A percentile compares a stretch with the other conserved stretches of the same genome.
Evolutionary conservation across 2,888 invertebrate species (phyloP).

Genomic region (Lapara coniferarum): DNA sequence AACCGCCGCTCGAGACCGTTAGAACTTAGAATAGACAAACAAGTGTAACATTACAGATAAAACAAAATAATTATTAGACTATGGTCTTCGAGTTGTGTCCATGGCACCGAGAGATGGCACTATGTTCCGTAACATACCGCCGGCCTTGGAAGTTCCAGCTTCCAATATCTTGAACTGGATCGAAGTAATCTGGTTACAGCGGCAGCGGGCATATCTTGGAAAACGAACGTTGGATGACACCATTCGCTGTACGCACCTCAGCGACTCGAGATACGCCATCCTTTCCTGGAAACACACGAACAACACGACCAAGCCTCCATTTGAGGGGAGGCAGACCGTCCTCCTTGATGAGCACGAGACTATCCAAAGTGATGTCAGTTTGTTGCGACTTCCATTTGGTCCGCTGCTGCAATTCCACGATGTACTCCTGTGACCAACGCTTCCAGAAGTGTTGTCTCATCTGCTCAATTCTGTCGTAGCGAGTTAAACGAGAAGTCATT

Average conservation of each 20-base stretch:
- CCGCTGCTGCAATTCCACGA: constrained; percentile 27
- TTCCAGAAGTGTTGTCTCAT: constrained; percentile 31
- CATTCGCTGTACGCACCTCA: not conserved
- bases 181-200: not conserved
- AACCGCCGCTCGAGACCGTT: no score
- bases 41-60: no score
- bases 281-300: constrained; percentile 7
- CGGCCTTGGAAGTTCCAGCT: constrained; percentile 62
- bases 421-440: constrained; percentile 28
- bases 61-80: no score
- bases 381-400: constrained; percentile 7
- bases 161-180: constrained; percentile 10
- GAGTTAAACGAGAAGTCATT: constrained; percentile 16
- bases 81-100: no score
- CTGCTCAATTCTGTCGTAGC: constrained; percentile 28
- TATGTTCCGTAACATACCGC: constrained; percentile 34
- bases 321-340: constrained; percentile 13
- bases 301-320: constrained; percentile 24
- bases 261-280: constrained; percentile 11
- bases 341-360: constrained; percentile 21
- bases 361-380: constrained; percentile 2
- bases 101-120: no score
- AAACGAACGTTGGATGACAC: not conserved
- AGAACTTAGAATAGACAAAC: no score
- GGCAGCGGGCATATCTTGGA: constrained; percentile 13